A percentile compares a stretch with the other conserved stretches of the same genome.
Conservation (phyloP, 2,797 vertebrate species). For the Philypnodon macrostomus region DNA sequence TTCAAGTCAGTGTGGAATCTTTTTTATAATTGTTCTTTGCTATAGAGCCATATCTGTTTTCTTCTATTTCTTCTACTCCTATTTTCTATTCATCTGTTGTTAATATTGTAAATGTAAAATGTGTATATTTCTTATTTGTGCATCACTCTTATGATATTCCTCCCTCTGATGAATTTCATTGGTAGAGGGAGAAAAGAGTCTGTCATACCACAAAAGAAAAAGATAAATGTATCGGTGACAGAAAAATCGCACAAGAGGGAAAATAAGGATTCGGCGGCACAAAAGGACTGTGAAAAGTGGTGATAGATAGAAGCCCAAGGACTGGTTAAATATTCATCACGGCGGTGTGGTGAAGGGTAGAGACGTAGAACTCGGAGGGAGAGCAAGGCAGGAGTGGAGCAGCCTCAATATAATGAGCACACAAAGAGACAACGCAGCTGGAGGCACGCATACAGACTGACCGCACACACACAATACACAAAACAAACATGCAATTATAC, state of each 20-base stretch:
- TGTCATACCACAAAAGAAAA: constrained; percentile 9
- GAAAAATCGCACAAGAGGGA: constrained; percentile 26
- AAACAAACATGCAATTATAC: constrained; percentile 49
- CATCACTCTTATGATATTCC: background rate
- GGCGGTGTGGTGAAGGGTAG: constrained; percentile 44
- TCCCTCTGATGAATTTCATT: background rate
- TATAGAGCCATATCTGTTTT: no score
- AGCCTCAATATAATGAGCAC: constrained; percentile 53
- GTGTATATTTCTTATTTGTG: background rate
- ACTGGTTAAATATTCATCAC: constrained; percentile 67
- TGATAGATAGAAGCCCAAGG: constrained; percentile 40
- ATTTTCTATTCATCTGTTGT: no score
- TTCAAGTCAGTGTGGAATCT: no score
- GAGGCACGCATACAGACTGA: constrained; percentile 40
- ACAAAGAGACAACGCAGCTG: constrained; percentile 52
- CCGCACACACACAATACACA: constrained; percentile 20
- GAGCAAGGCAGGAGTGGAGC: constrained; percentile 24
- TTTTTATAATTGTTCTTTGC: no score
- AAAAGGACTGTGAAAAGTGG: constrained; percentile 22
- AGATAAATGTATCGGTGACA: constrained; percentile 36
- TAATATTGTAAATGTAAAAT: background rate
- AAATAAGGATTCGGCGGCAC: constrained; percentile 16
- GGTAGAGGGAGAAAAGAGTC: background rate
- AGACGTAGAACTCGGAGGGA: constrained; percentile 45
- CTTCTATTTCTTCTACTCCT: no score